Base-by-base conservation (phyloP, 1,140 invertebrate species). In the Diorhabda elongata region DNA sequence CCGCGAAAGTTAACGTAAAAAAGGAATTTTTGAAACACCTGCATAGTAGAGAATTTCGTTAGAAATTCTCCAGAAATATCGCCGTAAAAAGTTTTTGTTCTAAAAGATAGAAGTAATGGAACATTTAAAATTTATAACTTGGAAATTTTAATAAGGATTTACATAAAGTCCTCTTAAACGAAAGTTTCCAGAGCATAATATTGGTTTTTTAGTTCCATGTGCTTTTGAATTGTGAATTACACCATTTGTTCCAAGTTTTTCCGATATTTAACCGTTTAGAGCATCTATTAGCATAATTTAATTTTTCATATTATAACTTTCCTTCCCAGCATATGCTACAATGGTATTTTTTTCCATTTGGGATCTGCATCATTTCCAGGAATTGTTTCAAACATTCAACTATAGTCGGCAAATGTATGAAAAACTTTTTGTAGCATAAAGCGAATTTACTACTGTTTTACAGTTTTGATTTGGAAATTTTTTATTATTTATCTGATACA, bases 41-140 rank as follows among this genome's bases (percentile, higher is more conserved):
- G 47, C 47, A 52, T 52, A 52, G 47, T 52, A 2, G n/a, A 52
- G 47, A 52, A 52, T 52, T 52, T 52, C n/a, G 47, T 52, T 52
- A 52, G 47, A 52, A 52, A 52, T 8, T 52, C n/a, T 6, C 47
- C 6, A 52, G 47, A 52, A 52, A 52, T 52, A 52, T 52, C n/a
- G 47, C 47, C 47, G 47, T 52, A 6, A 52, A 52, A 52, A 52
- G 47, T 52, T 52, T 52, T 52, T 52, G 47, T 52, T 52, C 47
- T 52, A 8, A 52, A 52, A 52, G 47, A 52, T 6, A 52, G 47
- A 52, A 52, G 47, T 52, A 52, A 52, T 52, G 47, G 47, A 52
- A 52, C 47, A 52, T 52, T 52, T 52, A 52, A 52, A 52, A 52
- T 52, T 52, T 52, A 52, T 52, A 52, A 6, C 47, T 52, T 52